phyloP scores from a whole-genome alignment of 2,797 vertebrate genomes.

The Streptopelia turtur region DNA sequence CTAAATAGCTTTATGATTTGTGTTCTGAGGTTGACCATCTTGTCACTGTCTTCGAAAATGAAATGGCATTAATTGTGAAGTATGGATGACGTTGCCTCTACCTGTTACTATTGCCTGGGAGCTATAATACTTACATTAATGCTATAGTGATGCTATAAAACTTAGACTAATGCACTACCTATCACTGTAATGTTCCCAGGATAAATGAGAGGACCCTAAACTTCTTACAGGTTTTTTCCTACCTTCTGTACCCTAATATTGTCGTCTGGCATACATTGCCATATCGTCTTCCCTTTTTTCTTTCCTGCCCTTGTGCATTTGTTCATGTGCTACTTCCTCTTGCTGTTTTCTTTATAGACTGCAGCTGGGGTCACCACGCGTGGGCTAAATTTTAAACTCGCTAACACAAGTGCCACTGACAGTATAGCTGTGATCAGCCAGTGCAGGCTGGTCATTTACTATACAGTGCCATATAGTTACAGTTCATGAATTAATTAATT shows the following conservation, averaged over 20 bases:
- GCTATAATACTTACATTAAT: background rate
- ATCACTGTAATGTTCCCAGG: background rate
- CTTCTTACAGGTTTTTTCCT: background rate
- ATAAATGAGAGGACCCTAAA: background rate
- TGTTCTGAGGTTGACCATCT: background rate
- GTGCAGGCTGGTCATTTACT: background rate
- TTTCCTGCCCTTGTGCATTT: background rate
- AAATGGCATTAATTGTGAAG: background rate
- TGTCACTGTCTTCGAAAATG: background rate
- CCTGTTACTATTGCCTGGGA: background rate
- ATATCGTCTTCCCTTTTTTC: background rate
- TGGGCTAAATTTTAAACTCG: background rate
- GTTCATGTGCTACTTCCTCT: background rate
- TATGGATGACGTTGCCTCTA: background rate
- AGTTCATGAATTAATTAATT: background rate
- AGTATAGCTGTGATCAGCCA: background rate
- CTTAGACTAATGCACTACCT: background rate
- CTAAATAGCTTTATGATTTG: background rate
- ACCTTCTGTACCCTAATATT: background rate
- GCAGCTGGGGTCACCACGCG: background rate
- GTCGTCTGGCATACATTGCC: background rate
- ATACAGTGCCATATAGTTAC: background rate
- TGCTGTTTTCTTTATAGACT: background rate
- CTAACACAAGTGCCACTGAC: background rate
- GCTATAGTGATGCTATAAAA: background rate